These are phyloP conservation scores for Parthenolecanium corni DNA, from an alignment of 2,888 invertebrate species.

Conservation along the genomic window DNA sequence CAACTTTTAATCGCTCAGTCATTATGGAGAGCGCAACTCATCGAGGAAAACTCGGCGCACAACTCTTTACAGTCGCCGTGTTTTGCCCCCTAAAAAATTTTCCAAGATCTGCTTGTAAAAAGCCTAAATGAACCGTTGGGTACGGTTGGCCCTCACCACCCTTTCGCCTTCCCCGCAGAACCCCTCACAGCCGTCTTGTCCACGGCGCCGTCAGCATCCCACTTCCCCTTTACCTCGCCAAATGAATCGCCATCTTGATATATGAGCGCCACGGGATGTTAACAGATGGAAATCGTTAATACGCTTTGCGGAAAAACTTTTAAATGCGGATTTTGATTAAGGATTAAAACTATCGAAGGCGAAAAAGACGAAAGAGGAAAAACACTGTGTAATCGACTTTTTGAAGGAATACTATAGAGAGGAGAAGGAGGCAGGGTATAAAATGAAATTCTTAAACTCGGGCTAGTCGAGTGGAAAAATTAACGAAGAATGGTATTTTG, in stretches of 20 bases:
- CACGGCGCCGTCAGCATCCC: not conserved
- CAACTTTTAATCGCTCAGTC: constrained; percentile 24
- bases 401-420: no score
- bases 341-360: not conserved
- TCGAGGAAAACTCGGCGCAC: constrained; percentile 20
- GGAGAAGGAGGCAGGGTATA: no score
- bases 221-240: constrained; percentile 14
- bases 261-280: constrained; percentile 22
- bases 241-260: constrained; percentile 22
- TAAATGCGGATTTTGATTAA: not conserved
- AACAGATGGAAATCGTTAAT: constrained; percentile 24
- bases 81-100: not conserved
- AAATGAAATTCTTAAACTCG: no score
- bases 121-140: constrained; percentile 11
- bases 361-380: constrained; percentile 8
- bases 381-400: no score
- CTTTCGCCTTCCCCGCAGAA: not conserved
- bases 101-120: constrained; percentile 15
- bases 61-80: constrained; percentile 23
- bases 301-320: constrained; percentile 22
- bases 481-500: no score
- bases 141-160: no score
- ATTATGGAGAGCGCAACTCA: constrained; percentile 19
- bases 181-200: no score
- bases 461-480: no score